These are phyloP conservation scores for Zygothrica quintamaculata DNA, from an alignment of 2,888 invertebrate genomes.

Conservation along the genomic window DNA sequence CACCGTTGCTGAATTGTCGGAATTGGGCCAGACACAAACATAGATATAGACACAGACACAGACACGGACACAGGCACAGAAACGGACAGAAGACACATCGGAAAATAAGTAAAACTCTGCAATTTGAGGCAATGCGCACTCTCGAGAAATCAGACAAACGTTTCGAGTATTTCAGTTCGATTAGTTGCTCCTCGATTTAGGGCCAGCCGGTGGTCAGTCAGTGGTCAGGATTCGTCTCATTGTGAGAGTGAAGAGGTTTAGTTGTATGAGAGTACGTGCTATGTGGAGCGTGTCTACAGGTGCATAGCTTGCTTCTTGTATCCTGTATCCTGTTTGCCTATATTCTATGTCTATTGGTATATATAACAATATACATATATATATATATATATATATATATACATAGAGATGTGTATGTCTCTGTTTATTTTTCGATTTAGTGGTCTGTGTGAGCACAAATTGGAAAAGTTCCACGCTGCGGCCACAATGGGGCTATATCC, in stretches of 20 bases:
- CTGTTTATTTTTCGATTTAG: constrained; percentile 41
- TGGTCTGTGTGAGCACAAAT: constrained; percentile 53
- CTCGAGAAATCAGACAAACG: constrained; percentile 74
- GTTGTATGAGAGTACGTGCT: constrained; percentile 23
- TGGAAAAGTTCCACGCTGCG: constrained; percentile 66
- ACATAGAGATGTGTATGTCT: constrained; percentile 35
- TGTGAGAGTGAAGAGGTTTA: constrained; percentile 29
- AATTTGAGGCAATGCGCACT: constrained; percentile 64
- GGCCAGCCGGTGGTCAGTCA: constrained; percentile 43
- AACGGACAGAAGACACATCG: constrained; percentile 29
- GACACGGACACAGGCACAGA: no score
- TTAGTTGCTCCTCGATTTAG: constrained; percentile 60
- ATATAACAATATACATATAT: not conserved
- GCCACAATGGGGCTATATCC: constrained; percentile 36
- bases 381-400: constrained; percentile 30
- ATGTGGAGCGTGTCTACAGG: constrained; percentile 27
- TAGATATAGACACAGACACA: no score
- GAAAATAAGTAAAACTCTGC: constrained; percentile 47
- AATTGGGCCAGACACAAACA: constrained; percentile 26
- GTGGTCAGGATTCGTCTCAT: constrained; percentile 52
- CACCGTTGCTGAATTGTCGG: constrained; percentile 16
- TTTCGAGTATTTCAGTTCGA: constrained; percentile 67
- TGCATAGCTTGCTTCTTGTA: constrained; percentile 32
- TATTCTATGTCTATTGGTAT: constrained; percentile 16
- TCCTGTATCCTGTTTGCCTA: constrained; percentile 37